Base-by-base conservation (phyloP, 53 echinoderm and acorn worm genomes). In the Patiria pectinifera region DNA sequence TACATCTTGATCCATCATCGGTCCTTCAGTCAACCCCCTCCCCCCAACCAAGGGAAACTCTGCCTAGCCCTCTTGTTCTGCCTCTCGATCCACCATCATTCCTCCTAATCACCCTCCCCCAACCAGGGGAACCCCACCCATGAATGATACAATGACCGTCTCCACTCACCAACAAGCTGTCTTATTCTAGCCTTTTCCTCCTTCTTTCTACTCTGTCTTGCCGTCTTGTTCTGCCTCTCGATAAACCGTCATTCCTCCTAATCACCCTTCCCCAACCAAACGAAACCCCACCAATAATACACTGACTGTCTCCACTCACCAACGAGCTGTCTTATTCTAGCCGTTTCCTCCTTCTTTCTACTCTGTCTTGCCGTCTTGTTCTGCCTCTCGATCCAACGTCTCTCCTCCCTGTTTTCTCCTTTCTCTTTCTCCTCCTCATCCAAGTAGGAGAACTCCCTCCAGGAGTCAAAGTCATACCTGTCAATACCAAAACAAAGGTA, bases 341-440 rank as follows among this genome's bases (percentile, higher is more conserved):
- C 84, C 16, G 87, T 94, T 62, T 99, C 99, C 82, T 99, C 99
- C 88, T 99, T 99, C 90, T 99, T 97, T 80, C 96, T 88, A 76
- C 85, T 94, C 91, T 97, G 97, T 60, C 96, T 91, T 48, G 90
- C 94, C 8, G 93, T 91, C 78, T 95, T 96, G 92, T 99, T 99
- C 93, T 99, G 99, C 86, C 95, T 99, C 59, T 99, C 99, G 83
- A 99, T 99, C 99, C 99, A 99, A 63, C 95, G 85, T 48, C 99
- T 97, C 90, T 97, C 99, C 72, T 99, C 99, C 82, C 99, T 84
- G 61, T 97, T 96, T 91, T 97, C 96, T 35, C 99, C 99, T 63
- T 99, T 99, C 70, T 99, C 99, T 71, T 99, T 99, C 92, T 99
- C 99, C 76, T 99, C 99, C 49, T 99, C 99, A 78, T 99, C 99